Base-by-base conservation (phyloP, 2,888 invertebrate genomes). In the Xanthorhoe designata region DNA sequence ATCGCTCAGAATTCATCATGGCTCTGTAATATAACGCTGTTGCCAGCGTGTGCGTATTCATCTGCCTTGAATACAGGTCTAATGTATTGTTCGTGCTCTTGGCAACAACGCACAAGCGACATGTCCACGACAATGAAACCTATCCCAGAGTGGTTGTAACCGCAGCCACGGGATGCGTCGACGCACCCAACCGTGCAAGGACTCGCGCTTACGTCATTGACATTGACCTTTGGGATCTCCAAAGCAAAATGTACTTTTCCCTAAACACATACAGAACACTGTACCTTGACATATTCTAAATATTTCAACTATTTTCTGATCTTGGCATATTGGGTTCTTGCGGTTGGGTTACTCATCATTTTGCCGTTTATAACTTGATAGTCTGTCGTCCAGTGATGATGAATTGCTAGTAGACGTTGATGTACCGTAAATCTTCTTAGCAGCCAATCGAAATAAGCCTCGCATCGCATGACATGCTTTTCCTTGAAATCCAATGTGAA, bases 101-200 rank as follows among this genome's bases (percentile, higher is more conserved):
- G 87, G 87, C 81, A 85, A 88, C 89, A 86, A 82, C 83, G 80
- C 82, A 82, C 75, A 78, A 71, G 78, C 82, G 82, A 86, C 84
- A 84, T 74, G 72, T 74, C 78, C 75, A 74, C 77, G 86, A 86
- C 92, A 88, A 86, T 91, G 92, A 91, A 92, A 91, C 81, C 77
- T 83, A 88, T 89, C 87, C 38, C 87, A 75, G 79, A 87, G 88
- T 87, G 82, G 90, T 86, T 88, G 91, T 90, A 91, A 90, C 87
- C 86, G 80, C 86, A 93, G 83, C 86, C 88, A 78, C 87, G 85
- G 85, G 90, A 88, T 88, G 87, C 85, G 86, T 82, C 84, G 81
- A 77, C 73, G 86, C 91, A 90, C 79, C 91, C 79, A 81, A 85
- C 88, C 90, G 89, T 90, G 83, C 91, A 93, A 93, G 93, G 93